Percentiles rank a stretch among this genome's conserved stretches.
Conservation (phyloP, 2,113 vertebrate species). For the Oreochromis niloticus region DNA sequence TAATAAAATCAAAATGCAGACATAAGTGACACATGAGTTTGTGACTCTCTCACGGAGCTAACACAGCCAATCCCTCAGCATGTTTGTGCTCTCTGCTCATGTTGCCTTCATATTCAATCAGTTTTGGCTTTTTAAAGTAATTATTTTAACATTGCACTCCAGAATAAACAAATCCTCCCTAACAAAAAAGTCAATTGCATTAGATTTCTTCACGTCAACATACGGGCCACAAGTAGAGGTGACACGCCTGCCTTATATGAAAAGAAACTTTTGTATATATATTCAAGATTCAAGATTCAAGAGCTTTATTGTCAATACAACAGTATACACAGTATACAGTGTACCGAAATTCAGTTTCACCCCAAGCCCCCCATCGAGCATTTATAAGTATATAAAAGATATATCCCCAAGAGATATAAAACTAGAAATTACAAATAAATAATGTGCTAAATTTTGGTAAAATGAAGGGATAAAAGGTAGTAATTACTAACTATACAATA, state of each 20-base stretch:
- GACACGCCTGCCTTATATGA: neutral
- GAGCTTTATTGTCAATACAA: accelerated
- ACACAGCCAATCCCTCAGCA: accelerated
- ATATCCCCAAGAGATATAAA: neutral
- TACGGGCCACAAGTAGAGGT: neutral
- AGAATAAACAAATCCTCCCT: accelerated
- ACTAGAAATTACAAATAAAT: neutral
- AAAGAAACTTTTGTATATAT: neutral
- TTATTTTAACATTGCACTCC: neutral
- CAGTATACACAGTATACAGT: neutral
- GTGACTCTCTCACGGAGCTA: neutral
- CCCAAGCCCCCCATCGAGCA: neutral
- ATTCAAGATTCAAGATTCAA: neutral
- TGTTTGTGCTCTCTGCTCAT: neutral
- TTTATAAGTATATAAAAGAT: neutral
- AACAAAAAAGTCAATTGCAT: neutral
- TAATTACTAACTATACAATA: neutral
- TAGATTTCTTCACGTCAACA: neutral
- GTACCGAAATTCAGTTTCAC: accelerated
- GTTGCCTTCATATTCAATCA: neutral
- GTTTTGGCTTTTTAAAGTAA: neutral
- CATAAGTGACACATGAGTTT: accelerated
- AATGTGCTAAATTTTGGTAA: accelerated
- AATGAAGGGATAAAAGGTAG: neutral
- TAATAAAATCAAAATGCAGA: accelerated